Conservation (phyloP, 2,113 vertebrate species). For the Percina caprodes region DNA sequence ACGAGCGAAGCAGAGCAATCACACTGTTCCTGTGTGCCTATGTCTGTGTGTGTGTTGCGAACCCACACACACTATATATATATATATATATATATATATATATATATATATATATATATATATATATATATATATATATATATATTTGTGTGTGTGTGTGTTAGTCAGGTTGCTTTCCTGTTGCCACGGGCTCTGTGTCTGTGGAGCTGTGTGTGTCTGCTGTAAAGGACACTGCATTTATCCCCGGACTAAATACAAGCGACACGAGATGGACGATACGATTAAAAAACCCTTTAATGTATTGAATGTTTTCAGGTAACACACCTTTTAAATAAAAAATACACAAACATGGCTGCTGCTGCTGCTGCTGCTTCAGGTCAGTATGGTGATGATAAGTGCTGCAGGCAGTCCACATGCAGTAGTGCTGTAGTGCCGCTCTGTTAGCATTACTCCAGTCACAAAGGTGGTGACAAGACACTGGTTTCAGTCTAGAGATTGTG, state of each 20-base stretch:
- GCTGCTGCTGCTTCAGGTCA: conserved; percentile 25
- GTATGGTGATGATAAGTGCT: conserved; percentile 38
- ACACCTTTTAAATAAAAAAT: conserved; percentile 43
- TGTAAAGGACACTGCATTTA: conserved; percentile 59
- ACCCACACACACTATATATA: conserved; percentile 26
- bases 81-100: neutral
- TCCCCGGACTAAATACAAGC: conserved; percentile 65
- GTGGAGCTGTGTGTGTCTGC: conserved; percentile 60
- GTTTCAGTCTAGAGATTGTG: conserved; percentile 25
- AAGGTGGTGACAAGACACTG: conserved; percentile 47
- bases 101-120: neutral
- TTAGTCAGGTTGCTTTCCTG: conserved; percentile 42
- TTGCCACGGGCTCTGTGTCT: conserved; percentile 44
- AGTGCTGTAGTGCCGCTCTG: conserved; percentile 3
- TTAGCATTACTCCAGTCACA: conserved; percentile 34
- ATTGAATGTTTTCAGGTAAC: conserved; percentile 77
- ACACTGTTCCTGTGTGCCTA: conserved; percentile 56
- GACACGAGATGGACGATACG: conserved; percentile 42
- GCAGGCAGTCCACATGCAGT: conserved; percentile 48
- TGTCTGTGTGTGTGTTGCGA: conserved; percentile 11
- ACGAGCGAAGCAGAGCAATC: conserved; percentile 79
- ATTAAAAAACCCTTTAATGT: conserved; percentile 54
- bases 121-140: neutral
- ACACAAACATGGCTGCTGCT: conserved; percentile 32
- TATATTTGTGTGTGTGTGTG: neutral